These are phyloP conservation scores for Planiliza haematocheilus DNA, from an alignment of 2,113 vertebrate species.

Conservation along the genomic window DNA sequence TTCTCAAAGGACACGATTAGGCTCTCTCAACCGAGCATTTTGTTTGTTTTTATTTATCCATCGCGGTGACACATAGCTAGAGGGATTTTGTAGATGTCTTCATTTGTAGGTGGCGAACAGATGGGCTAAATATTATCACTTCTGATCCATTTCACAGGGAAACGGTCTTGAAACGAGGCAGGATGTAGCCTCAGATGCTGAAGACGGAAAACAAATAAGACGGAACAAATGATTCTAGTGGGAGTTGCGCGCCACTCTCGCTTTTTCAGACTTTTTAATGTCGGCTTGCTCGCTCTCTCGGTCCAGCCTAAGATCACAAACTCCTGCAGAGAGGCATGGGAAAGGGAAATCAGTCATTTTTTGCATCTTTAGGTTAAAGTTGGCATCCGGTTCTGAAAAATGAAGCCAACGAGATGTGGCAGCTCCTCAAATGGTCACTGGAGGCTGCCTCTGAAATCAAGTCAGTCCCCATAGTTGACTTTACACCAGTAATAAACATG, in stretches of 20 bases:
- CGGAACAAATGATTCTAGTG: background rate
- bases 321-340: background rate
- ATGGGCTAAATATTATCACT: slow-evolving; percentile 23
- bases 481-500: no score
- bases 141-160: slow-evolving; percentile 12
- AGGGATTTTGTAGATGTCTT: slow-evolving; percentile 20
- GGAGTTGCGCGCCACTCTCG: background rate
- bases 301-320: background rate
- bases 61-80: background rate
- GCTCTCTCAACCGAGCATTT: background rate
- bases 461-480: no score
- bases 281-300: background rate
- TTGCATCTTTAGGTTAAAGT: background rate
- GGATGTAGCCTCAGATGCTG: slow-evolving; percentile 1
- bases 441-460: no score
- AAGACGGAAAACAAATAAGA: background rate
- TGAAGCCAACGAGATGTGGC: no score
- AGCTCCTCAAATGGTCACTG: no score
- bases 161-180: background rate
- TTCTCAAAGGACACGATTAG: slow-evolving; percentile 16
- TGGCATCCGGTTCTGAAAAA: no score
- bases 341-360: background rate
- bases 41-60: slow-evolving; percentile 12
- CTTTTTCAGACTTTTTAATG: no score
- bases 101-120: slow-evolving; percentile 18